Percentiles rank a stretch among this genome's conserved stretches.
Evolutionary conservation across 2,888 invertebrate genomes (phyloP).

Genomic region (Nemurella pictetii): DNA sequence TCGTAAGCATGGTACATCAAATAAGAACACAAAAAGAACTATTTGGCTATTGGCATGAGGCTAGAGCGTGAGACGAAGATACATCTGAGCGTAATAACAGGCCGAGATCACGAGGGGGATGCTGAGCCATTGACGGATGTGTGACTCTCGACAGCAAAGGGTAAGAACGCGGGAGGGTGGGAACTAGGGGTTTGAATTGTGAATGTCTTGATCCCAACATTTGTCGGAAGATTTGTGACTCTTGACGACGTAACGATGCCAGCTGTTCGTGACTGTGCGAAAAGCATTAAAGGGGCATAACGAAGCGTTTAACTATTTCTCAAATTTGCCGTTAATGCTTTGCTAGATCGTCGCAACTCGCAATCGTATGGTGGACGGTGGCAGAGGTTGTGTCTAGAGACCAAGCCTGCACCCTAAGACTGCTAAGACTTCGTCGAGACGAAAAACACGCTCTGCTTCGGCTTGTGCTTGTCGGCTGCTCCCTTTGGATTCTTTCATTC

Average conservation of each 20-base stretch:
- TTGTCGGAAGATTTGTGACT: conserved; percentile 28
- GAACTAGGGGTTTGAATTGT: conserved; percentile 4
- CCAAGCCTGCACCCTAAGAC: not conserved
- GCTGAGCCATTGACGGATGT: not conserved
- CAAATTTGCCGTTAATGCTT: conserved; percentile 15
- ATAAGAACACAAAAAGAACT: too few relatives aligned
- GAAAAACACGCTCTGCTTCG: too few relatives aligned
- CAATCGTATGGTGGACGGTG: not conserved
- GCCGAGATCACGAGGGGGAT: not conserved
- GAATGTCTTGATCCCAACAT: conserved; percentile 29
- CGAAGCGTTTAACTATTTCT: conserved; percentile 29
- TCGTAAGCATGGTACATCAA: too few relatives aligned
- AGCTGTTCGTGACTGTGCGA: conserved; percentile 26
- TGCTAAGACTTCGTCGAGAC: too few relatives aligned
- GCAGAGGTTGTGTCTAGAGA: not conserved
- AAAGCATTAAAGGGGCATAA: conserved; percentile 28
- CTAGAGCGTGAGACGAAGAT: not conserved
- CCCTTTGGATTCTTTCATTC: not conserved
- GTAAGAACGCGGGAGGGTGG: not conserved
- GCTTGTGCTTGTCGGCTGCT: not conserved
- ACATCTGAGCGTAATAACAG: not conserved
- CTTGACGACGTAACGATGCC: conserved; percentile 26
- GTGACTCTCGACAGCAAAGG: not conserved
- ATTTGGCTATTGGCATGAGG: not conserved
- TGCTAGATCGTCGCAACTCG: not conserved